Percentiles rank a stretch among this genome's conserved stretches.
These are phyloP conservation scores for Alauda arvensis DNA, from an alignment of 2,797 vertebrate species.

Conservation along the genomic window DNA sequence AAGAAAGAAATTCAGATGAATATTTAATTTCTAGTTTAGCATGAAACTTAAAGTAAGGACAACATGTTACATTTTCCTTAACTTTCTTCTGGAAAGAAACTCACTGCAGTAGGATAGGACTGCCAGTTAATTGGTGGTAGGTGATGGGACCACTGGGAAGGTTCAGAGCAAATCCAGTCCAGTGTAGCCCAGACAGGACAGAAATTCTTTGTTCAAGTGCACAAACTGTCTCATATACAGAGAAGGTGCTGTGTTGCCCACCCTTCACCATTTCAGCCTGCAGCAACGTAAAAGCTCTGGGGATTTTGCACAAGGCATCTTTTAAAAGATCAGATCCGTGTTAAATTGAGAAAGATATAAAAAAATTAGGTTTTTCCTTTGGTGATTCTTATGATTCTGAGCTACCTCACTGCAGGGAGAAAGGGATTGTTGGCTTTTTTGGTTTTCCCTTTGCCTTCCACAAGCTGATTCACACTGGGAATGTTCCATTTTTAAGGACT, in stretches of 20 bases:
- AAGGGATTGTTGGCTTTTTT: not conserved
- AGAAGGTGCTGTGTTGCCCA: not conserved
- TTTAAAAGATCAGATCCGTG: not conserved
- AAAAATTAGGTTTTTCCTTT: not conserved
- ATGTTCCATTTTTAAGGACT: not conserved
- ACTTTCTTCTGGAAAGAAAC: not conserved
- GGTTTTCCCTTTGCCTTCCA: not conserved
- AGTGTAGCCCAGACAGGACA: not conserved
- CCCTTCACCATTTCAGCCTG: not conserved
- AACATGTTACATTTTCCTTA: not conserved
- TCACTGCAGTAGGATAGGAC: not conserved
- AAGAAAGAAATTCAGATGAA: conserved; percentile 34
- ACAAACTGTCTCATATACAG: not conserved
- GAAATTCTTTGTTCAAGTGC: not conserved
- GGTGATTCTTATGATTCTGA: not conserved
- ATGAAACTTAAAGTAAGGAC: conserved; percentile 32
- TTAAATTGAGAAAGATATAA: not conserved
- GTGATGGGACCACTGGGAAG: not conserved
- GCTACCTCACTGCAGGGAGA: not conserved
- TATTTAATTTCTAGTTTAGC: conserved; percentile 39
- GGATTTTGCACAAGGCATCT: not conserved
- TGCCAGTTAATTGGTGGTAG: not conserved
- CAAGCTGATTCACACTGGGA: not conserved
- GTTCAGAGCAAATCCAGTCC: not conserved
- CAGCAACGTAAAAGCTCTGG: not conserved